Conservation (phyloP, 2,113 vertebrate species). For the Gasterosteus nipponicus region DNA sequence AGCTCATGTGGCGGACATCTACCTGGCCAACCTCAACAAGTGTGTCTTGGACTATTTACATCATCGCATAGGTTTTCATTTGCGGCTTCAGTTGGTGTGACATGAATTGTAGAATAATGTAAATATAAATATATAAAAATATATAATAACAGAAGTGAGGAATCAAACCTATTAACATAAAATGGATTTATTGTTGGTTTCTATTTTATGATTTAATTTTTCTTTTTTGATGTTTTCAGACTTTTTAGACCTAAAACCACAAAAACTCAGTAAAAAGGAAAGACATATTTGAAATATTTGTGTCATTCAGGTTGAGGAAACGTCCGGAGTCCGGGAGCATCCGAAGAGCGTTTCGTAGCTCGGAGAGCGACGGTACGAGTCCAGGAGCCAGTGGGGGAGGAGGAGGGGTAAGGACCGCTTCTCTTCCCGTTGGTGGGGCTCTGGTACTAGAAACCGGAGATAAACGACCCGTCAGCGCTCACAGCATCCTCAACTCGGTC, state of each 20-base stretch:
- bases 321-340: conserved; percentile 91
- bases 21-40: conserved; percentile 99
- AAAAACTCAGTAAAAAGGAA: background rate
- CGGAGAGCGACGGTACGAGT: conserved; percentile 83
- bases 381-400: conserved; percentile 82
- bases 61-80: background rate
- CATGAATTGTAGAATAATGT: background rate
- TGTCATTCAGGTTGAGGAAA: conserved; percentile 89
- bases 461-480: conserved; percentile 91
- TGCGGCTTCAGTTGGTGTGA: background rate
- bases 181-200: background rate
- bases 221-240: background rate
- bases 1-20: conserved; percentile 96
- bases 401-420: conserved; percentile 86
- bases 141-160: background rate
- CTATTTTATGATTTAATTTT: no score
- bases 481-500: conserved; percentile 94
- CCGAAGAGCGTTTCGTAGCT: conserved; percentile 89
- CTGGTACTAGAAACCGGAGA: conserved; percentile 91
- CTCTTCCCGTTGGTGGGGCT: conserved; percentile 86
- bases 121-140: background rate
- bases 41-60: conserved; percentile 71
- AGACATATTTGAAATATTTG: conserved; percentile 5
- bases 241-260: background rate
- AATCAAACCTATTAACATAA: background rate